These are phyloP conservation scores for Volucella inflata DNA, from an alignment of 2,888 invertebrate genomes.

Conservation along the genomic window DNA sequence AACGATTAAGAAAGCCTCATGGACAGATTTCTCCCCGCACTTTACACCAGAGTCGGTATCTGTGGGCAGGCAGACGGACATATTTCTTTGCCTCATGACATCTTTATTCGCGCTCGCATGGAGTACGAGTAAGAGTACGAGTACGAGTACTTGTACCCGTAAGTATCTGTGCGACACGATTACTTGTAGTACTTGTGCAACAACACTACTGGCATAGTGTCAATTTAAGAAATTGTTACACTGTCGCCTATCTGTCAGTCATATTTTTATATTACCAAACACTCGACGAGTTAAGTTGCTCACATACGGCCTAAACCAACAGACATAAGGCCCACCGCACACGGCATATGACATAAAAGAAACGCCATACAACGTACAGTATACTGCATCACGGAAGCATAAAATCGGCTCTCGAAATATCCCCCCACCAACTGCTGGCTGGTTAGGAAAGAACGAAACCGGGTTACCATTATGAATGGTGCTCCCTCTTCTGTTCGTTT, in stretches of 20 bases:
- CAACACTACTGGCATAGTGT: slow-evolving; percentile 32
- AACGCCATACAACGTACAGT: too few species aligned
- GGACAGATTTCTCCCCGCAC: slow-evolving; percentile 44
- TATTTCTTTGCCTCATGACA: slow-evolving; percentile 31
- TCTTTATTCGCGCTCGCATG: slow-evolving; percentile 21
- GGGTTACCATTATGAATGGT: slow-evolving; percentile 32
- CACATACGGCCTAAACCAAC: not conserved
- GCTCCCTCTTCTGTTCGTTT: slow-evolving; percentile 3
- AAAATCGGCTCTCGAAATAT: slow-evolving; percentile 12
- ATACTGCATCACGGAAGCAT: slow-evolving; percentile 41
- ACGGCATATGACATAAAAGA: not conserved
- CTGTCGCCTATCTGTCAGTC: slow-evolving; percentile 1
- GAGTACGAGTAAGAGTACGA: too few species aligned
- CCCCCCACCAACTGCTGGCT: not conserved
- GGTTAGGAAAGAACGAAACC: slow-evolving; percentile 32
- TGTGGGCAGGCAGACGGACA: not conserved
- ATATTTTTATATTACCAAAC: slow-evolving; percentile 7
- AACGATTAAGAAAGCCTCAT: slow-evolving; percentile 50
- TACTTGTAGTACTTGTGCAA: slow-evolving; percentile 2
- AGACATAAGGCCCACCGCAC: not conserved
- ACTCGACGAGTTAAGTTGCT: not conserved
- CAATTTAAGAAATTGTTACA: slow-evolving; percentile 39
- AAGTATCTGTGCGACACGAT: not conserved
- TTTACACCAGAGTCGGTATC: not conserved
- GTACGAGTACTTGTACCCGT: too few species aligned